Conservation (phyloP, 2,113 vertebrate genomes). For the Urocynchramus pylzowi region DNA sequence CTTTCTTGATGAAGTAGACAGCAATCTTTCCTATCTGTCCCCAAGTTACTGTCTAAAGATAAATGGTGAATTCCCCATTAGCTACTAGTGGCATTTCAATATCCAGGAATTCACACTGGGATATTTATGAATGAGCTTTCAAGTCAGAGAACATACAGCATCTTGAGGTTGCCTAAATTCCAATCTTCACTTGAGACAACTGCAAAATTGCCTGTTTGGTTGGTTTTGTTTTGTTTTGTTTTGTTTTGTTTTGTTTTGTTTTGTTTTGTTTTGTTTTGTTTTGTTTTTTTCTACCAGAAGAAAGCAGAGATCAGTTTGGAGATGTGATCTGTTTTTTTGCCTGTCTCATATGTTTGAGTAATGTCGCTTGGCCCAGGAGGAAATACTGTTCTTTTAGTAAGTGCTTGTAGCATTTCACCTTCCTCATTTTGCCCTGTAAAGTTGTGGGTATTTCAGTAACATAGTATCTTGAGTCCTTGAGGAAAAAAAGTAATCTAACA, state of each 20-base stretch:
- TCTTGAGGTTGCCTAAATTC: not conserved
- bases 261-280: too few relatives aligned
- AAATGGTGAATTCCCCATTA: not conserved
- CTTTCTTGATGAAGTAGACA: not conserved
- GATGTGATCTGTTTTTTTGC: not conserved
- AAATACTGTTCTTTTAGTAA: not conserved
- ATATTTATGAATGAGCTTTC: not conserved
- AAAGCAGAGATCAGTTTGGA: not conserved
- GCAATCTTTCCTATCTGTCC: not conserved
- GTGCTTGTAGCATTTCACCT: not conserved
- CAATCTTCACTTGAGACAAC: not conserved
- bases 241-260: too few relatives aligned
- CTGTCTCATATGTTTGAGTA: not conserved
- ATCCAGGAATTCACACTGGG: not conserved
- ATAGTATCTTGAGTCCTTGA: not conserved
- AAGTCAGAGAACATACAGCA: not conserved
- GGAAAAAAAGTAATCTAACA: not conserved
- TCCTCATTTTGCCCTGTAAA: not conserved
- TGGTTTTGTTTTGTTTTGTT: too few relatives aligned
- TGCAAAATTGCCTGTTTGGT: not conserved
- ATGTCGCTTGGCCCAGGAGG: not conserved
- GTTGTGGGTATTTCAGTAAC: not conserved
- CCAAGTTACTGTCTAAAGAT: not conserved
- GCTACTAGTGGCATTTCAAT: not conserved
- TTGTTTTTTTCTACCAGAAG: not conserved